Evolutionary conservation across 2,888 invertebrate genomes (phyloP).

Genomic region (Tetragonula carbonaria): DNA sequence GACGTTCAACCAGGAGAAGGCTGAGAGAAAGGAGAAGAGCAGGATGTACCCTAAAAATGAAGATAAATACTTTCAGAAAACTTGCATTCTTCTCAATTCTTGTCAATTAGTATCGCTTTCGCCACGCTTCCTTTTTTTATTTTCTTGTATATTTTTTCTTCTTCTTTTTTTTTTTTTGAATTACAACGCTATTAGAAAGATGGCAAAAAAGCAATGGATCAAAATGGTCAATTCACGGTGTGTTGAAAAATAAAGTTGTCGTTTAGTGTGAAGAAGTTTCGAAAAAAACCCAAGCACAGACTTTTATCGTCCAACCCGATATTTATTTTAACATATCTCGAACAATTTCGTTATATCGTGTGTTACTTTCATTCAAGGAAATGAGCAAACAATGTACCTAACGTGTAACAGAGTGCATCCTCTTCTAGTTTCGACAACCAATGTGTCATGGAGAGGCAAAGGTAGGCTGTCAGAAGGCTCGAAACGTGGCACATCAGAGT

Average conservation of each 20-base stretch:
- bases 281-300: no score
- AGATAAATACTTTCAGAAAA: background rate
- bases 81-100: background rate
- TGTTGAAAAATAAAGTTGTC: no score
- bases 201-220: no score
- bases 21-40: conserved; percentile 89
- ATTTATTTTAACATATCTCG: no score
- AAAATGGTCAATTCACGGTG: no score
- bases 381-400: conserved; percentile 84
- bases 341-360: no score
- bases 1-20: conserved; percentile 91
- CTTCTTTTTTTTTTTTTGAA: no score
- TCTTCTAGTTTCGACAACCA: conserved; percentile 40
- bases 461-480: conserved; percentile 88
- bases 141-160: no score
- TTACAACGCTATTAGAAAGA: no score
- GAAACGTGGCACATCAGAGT: conserved; percentile 90
- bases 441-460: conserved; percentile 86
- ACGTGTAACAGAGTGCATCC: conserved; percentile 83
- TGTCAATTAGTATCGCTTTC: background rate
- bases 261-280: no score
- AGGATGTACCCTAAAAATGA: conserved; percentile 87
- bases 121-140: no score
- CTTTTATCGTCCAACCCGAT: no score
- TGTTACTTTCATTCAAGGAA: background rate